Conservation (phyloP, 2,888 invertebrate species). For the Yponomeuta cagnagella region DNA sequence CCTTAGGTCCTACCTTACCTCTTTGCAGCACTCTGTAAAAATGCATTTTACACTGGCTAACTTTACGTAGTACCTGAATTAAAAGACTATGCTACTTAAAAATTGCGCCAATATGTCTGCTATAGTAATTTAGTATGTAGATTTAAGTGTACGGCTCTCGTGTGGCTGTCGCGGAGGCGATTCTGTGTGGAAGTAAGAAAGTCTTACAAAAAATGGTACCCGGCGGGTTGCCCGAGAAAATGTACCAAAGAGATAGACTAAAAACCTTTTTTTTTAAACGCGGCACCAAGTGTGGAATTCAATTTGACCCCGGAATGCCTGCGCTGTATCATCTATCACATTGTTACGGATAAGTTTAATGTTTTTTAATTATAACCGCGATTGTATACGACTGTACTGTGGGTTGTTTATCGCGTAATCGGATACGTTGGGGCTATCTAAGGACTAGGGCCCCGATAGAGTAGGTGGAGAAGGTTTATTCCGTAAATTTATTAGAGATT, state of each 20-base stretch:
- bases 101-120: too few relatives aligned
- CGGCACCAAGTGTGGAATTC: constrained; percentile 9
- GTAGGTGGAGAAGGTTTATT: constrained; percentile 8
- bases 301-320: constrained; percentile 17
- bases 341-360: constrained; percentile 18
- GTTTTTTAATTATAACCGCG: constrained; percentile 35
- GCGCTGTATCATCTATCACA: constrained; percentile 14
- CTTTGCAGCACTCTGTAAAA: too few relatives aligned
- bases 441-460: constrained; percentile 12
- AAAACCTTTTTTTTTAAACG: not conserved
- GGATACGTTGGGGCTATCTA: constrained; percentile 26
- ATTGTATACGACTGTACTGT: constrained; percentile 31
- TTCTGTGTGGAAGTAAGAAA: too few relatives aligned
- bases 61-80: too few relatives aligned
- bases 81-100: too few relatives aligned
- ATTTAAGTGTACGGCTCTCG: too few relatives aligned
- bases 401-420: constrained; percentile 30
- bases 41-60: too few relatives aligned
- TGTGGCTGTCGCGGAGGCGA: too few relatives aligned
- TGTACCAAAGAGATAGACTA: not conserved
- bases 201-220: too few relatives aligned
- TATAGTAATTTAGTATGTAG: too few relatives aligned
- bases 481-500: not conserved
- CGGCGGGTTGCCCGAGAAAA: not conserved
- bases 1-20: too few relatives aligned